Base-by-base conservation (phyloP, 2,888 invertebrate genomes). In the Hipparchia sbordonii region DNA sequence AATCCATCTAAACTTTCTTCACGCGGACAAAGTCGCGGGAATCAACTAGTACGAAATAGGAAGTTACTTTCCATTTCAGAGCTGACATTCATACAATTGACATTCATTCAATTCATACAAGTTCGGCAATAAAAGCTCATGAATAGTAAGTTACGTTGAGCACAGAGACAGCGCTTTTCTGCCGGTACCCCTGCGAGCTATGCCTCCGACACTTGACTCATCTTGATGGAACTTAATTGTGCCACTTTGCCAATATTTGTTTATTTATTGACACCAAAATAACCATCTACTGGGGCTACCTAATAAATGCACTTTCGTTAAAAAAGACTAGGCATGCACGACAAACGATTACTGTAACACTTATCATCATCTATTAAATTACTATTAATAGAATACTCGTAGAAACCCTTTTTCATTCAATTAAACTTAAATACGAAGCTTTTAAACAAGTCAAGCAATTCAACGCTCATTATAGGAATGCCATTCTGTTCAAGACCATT, bases 181-280 rank as follows among this genome's bases (percentile, higher is more conserved):
- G 62, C 48, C 59, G 71, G 62, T 54, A 62, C 67, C 52, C 60
- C 67, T 57, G 71, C 74, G 72, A 74, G 23, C 65, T 56, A 45
- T 4, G 70, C 72, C 70, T 59, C 70, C 12, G 71, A 72, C 78
- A 69, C 67, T 72, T 74, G 72, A 72, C 72, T 74, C 70, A 72
- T 63, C 39, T 4, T 39, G 72, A 71, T 70, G 72, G 67, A 70
- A 72, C 12, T 63, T 76, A 74, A 76, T 77, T 77, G 72, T 54
- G 51, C 62, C 67, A 67, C 73, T 72, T 23, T 72, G 72, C 54
- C 70, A 74, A 72, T 74, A 75, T 77, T 72, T 72, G 70, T 74
- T n/a, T n/a, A n/a, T n/a, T n/a, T n/a, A 72, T 73, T 67, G 45
- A 57, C 70, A 74, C 65, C 76, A 75, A 75, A 77, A 74, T 78